A percentile compares a stretch with the other conserved stretches of the same genome.
phyloP scores from a whole-genome alignment of 1,140 invertebrate genomes.

The Yoshiicerus persimilis region DNA sequence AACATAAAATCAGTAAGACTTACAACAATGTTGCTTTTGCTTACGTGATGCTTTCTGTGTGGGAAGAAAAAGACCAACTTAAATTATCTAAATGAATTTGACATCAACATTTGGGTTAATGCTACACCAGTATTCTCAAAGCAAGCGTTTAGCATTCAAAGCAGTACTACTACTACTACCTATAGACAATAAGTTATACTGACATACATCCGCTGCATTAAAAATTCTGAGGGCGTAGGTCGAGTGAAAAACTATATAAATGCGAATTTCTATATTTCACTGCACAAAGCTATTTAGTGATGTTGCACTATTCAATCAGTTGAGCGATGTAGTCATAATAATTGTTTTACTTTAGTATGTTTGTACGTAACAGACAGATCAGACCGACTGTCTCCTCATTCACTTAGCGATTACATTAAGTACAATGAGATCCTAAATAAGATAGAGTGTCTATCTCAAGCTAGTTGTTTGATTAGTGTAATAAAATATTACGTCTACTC shows the following conservation, averaged over 20 bases:
- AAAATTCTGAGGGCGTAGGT: background rate
- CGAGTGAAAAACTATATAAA: background rate
- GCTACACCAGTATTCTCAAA: background rate
- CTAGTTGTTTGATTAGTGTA: background rate
- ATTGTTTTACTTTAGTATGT: background rate
- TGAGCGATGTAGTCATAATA: background rate
- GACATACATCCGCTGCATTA: background rate
- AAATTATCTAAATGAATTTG: background rate
- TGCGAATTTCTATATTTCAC: background rate
- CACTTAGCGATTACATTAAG: background rate
- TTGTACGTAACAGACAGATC: background rate
- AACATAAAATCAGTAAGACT: too few species aligned
- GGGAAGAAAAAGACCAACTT: background rate
- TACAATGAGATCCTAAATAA: background rate
- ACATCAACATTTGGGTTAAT: conserved; percentile 5
- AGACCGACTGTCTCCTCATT: background rate
- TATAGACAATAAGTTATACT: background rate
- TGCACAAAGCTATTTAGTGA: background rate
- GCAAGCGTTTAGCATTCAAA: background rate
- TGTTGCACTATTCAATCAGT: background rate
- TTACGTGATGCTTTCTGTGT: too few species aligned
- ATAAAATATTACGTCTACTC: background rate
- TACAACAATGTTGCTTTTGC: too few species aligned
- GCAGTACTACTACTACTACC: background rate
- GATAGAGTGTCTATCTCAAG: background rate